Conservation (phyloP, 1,140 invertebrate genomes). For the Hylaeus volcanicus region DNA sequence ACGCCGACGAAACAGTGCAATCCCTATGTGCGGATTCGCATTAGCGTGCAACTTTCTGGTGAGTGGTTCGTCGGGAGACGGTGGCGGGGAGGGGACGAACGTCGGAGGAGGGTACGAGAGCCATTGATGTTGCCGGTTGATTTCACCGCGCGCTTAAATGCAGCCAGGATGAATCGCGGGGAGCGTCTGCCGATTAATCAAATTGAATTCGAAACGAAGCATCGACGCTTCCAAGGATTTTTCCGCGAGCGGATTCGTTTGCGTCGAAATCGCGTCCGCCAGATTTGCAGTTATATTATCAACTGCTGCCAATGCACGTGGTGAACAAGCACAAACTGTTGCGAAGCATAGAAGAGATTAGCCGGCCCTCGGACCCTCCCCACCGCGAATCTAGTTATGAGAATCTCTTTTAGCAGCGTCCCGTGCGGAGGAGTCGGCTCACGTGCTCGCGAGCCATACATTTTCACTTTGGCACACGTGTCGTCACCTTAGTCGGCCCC, state of each 20-base stretch:
- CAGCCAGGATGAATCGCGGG: conserved; percentile 10
- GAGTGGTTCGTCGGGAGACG: neutral
- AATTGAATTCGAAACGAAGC: conserved; percentile 28
- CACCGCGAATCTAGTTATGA: conserved; percentile 70
- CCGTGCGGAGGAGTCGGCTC: conserved; percentile 68
- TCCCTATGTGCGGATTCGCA: conserved; percentile 69
- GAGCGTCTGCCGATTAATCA: conserved; percentile 27
- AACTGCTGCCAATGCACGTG: too few relatives aligned
- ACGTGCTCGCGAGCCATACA: conserved; percentile 76
- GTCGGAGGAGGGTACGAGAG: neutral
- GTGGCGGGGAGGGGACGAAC: neutral
- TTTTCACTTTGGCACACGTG: conserved; percentile 82
- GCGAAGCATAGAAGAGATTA: conserved; percentile 75
- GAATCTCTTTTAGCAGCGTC: conserved; percentile 66
- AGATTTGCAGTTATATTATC: neutral
- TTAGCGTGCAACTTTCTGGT: conserved; percentile 69
- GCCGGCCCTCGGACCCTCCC: conserved; percentile 64
- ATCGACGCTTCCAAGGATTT: neutral
- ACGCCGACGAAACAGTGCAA: conserved; percentile 69
- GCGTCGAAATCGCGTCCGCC: neutral
- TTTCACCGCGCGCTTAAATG: conserved; percentile 28
- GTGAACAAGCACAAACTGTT: neutral
- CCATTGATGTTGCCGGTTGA: conserved; percentile 45
- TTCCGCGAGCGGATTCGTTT: neutral
- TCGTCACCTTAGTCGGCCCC: conserved; percentile 75